These are phyloP conservation scores for Merops nubicus DNA, from an alignment of 2,113 vertebrate species.

Conservation along the genomic window DNA sequence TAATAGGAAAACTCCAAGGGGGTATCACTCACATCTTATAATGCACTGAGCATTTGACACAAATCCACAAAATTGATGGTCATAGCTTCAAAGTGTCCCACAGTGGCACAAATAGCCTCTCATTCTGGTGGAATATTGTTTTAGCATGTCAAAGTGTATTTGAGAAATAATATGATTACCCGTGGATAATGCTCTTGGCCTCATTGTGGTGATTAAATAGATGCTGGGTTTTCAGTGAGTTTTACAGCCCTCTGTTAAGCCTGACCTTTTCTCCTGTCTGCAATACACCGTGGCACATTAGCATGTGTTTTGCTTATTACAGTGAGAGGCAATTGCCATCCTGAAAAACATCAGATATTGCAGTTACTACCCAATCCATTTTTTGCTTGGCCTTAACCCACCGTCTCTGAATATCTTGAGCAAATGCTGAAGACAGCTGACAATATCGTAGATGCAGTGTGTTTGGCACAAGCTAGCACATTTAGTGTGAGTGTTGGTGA, in stretches of 20 bases:
- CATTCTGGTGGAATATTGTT: constrained; percentile 27
- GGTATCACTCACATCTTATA: background rate
- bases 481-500: background rate
- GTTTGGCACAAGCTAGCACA: background rate
- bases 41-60: background rate
- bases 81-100: background rate
- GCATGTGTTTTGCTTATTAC: background rate
- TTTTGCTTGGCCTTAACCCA: background rate
- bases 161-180: constrained; percentile 45
- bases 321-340: background rate
- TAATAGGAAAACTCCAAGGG: background rate
- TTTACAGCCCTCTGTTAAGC: background rate
- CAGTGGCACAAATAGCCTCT: background rate
- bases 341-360: background rate
- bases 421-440: background rate
- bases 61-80: constrained; percentile 28
- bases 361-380: background rate
- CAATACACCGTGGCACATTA: background rate
- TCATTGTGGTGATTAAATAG: constrained; percentile 40
- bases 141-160: constrained; percentile 28
- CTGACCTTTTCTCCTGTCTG: constrained; percentile 46
- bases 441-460: background rate
- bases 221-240: background rate
- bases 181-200: background rate
- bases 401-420: background rate